Evolutionary conservation across 2,797 vertebrate species (phyloP).

Genomic region (Sus cebifrons): DNA sequence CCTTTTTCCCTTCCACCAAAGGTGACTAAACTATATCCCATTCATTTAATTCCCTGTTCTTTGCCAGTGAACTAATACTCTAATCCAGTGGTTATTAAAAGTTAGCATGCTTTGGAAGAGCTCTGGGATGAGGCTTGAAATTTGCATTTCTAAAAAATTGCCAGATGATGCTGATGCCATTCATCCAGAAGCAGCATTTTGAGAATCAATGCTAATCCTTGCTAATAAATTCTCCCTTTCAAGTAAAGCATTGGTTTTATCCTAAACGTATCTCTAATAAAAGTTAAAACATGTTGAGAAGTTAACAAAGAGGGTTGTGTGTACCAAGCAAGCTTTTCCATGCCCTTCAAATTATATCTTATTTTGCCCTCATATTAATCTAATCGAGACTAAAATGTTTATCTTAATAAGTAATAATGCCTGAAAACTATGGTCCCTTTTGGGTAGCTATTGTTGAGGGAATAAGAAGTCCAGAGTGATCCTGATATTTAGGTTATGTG

Average conservation of each 20-base stretch:
- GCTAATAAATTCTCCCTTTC: background rate
- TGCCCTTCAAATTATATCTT: background rate
- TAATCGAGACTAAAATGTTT: background rate
- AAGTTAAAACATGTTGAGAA: background rate
- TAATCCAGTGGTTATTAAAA: background rate
- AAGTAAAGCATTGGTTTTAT: background rate
- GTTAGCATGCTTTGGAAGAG: background rate
- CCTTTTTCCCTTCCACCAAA: background rate
- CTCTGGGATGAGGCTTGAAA: background rate
- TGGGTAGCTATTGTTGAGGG: background rate
- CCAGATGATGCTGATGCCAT: background rate
- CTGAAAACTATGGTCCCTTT: background rate
- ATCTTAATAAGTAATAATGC: background rate
- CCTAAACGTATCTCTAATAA: background rate
- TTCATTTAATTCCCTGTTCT: background rate
- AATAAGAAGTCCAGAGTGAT: background rate
- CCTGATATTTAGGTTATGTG: background rate
- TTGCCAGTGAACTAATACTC: background rate
- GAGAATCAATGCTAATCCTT: background rate
- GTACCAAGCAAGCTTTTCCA: background rate
- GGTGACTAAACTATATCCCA: background rate
- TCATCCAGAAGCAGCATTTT: background rate
- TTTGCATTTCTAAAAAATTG: background rate
- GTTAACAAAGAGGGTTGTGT: background rate
- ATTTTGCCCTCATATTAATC: background rate